Percentiles rank a stretch among this genome's conserved stretches.
These are phyloP conservation scores for Shargacucullia verbasci DNA, from an alignment of 2,888 invertebrate species.

Conservation along the genomic window DNA sequence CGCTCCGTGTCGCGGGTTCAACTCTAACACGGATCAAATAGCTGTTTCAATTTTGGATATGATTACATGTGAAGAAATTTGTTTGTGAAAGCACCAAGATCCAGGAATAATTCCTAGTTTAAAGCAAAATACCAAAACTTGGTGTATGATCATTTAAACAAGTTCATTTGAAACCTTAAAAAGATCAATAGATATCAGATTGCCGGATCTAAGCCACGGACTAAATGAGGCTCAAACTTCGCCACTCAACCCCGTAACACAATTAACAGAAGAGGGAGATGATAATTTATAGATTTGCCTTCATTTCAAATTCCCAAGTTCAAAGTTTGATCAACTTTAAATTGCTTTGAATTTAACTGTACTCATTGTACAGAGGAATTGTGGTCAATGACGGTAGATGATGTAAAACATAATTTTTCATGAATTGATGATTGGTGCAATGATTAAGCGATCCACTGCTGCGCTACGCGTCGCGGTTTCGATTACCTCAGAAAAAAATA, in stretches of 20 bases:
- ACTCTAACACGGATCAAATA: too few relatives aligned
- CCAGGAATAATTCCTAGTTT: too few relatives aligned
- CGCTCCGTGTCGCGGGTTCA: too few relatives aligned
- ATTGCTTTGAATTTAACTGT: slow-evolving; percentile 46
- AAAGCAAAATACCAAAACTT: slow-evolving; percentile 41
- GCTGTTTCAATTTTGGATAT: too few relatives aligned
- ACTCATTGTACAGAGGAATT: slow-evolving; percentile 30
- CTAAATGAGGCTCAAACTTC: slow-evolving; percentile 42
- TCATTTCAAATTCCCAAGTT: slow-evolving; percentile 42
- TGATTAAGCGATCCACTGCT: too few relatives aligned
- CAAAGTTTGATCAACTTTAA: slow-evolving; percentile 44
- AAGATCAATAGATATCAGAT: slow-evolving; percentile 40
- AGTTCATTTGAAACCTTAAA: slow-evolving; percentile 32
- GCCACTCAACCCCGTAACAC: slow-evolving; percentile 23
- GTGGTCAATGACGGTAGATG: not conserved
- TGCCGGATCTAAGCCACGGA: slow-evolving; percentile 22
- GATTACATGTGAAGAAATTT: too few relatives aligned
- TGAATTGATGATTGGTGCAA: too few relatives aligned
- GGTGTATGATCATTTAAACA: slow-evolving; percentile 30
- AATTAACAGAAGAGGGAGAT: slow-evolving; percentile 50
- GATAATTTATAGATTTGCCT: slow-evolving; percentile 55
- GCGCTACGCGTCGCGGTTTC: too few relatives aligned
- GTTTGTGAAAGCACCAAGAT: too few relatives aligned
- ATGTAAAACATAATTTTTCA: too few relatives aligned
- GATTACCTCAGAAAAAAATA: too few relatives aligned